Evolutionary conservation across 2,113 vertebrate genomes (phyloP), one percentile per base, ranked within the genome.

Genomic region (Halcyon senegalensis): DNA sequence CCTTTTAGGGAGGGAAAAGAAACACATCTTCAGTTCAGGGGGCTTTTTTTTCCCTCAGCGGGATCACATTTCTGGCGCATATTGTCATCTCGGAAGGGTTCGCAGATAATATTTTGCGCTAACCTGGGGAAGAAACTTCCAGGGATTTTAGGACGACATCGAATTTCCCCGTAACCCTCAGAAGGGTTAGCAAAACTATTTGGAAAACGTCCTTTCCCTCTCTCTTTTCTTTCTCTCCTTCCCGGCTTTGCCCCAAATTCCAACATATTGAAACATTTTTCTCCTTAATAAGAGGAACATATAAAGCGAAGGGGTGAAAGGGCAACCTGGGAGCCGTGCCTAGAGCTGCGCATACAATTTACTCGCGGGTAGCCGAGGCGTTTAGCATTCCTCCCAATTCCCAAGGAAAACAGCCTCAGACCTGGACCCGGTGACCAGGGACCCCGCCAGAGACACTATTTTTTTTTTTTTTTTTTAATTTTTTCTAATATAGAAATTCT

Each of bases 191-290:
- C 73, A 66, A 76, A 96, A 93, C 89, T 94, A 94, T 93, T 93
- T 27, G 78, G 95, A 96, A 97, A 96, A 98, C 96, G 96, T 88
- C 94, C 96, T 97, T 93, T 85, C 91, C 91, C 94, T 96, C 96
- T 97, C 96, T 73, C 86, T 95, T 90, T 94, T 78, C 83, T 96
- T 97, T 95, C 96, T 96, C 77, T 92, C 98, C 96, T 96, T 96
- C 87, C 76, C 70, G 70, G 95, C 96, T 97, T 98, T 94, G 84
- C 97, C 97, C 97, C 96, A 87, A 89, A 97, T 97, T 95, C 97
- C 95, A 97, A 99, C 99, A 99, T 99, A 99, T 99, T 99, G 99
- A 99, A 99, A 98, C 99, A 99, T 99, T 99, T 99, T 99, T 98
- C 98, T 98, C 98, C 99, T 99, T 99, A 99, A 99, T 99, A 99